Conservation (phyloP, 2,113 vertebrate genomes). For the Aleadryas rufinucha region DNA sequence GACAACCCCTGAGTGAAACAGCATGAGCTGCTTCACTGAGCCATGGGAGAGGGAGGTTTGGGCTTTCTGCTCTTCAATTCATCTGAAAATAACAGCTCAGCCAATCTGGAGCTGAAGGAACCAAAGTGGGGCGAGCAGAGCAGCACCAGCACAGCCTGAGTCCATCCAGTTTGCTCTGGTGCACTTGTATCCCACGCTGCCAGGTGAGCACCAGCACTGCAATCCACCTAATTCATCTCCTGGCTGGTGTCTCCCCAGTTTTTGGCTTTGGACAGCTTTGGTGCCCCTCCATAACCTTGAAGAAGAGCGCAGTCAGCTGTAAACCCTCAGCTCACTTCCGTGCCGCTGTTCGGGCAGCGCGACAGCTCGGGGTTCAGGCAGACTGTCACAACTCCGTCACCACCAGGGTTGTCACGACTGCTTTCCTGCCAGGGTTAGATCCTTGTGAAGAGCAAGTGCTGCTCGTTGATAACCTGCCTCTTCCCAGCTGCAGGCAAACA, state of each 20-base stretch:
- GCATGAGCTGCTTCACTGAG: neutral
- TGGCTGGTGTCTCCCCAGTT: neutral
- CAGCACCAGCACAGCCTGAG: neutral
- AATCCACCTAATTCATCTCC: neutral
- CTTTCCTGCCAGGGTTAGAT: neutral
- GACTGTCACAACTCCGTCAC: neutral
- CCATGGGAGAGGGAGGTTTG: fast-evolving
- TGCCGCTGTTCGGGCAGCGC: neutral
- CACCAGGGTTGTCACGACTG: neutral
- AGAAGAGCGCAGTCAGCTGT: neutral
- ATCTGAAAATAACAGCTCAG: neutral
- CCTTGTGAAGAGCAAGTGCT: neutral
- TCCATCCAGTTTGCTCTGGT: neutral
- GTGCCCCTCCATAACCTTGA: neutral
- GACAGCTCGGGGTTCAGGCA: neutral
- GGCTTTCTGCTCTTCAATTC: neutral
- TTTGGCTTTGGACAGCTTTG: neutral
- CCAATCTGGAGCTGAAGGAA: neutral
- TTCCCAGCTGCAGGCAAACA: neutral
- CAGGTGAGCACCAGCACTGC: neutral
- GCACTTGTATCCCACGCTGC: neutral
- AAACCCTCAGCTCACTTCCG: neutral
- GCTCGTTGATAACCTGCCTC: neutral
- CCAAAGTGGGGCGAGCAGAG: neutral
- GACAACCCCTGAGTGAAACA: neutral